Percentiles rank a stretch among this genome's conserved stretches.
Conservation (phyloP, 2,888 invertebrate species). For the Onchidella celtica region DNA sequence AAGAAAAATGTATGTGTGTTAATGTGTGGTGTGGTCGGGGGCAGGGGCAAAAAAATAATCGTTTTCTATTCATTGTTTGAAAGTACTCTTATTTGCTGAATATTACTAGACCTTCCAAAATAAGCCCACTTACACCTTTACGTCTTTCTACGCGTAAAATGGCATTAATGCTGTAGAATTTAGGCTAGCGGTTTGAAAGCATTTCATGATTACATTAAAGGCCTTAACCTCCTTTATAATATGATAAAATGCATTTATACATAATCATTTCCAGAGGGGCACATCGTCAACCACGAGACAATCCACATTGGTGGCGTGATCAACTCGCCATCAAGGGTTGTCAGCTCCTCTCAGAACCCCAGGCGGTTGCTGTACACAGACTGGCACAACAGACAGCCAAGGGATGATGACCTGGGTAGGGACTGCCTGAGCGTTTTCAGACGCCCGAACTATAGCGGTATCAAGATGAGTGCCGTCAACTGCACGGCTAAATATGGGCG, state of each 20-base stretch:
- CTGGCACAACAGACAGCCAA: not conserved
- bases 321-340: not conserved
- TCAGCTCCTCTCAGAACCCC: not conserved
- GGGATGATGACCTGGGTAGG: not conserved
- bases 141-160: too few relatives aligned
- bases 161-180: too few relatives aligned
- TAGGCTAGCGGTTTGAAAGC: too few relatives aligned
- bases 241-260: too few relatives aligned
- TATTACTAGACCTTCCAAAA: too few relatives aligned
- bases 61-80: not conserved
- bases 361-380: not conserved
- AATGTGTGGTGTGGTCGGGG: constrained; percentile 20
- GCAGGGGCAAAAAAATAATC: not conserved
- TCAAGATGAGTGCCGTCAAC: constrained; percentile 14
- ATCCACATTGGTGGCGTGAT: constrained; percentile 1
- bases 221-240: too few relatives aligned
- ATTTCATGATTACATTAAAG: too few relatives aligned
- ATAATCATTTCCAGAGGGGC: not conserved
- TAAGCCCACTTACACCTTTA: too few relatives aligned
- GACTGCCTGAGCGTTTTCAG: not conserved
- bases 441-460: not conserved
- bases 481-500: not conserved
- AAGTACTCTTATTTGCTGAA: not conserved
- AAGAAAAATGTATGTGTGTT: too few relatives aligned
- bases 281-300: not conserved